Conservation (phyloP, 2,888 invertebrate genomes). For the Idaea dimidiata region DNA sequence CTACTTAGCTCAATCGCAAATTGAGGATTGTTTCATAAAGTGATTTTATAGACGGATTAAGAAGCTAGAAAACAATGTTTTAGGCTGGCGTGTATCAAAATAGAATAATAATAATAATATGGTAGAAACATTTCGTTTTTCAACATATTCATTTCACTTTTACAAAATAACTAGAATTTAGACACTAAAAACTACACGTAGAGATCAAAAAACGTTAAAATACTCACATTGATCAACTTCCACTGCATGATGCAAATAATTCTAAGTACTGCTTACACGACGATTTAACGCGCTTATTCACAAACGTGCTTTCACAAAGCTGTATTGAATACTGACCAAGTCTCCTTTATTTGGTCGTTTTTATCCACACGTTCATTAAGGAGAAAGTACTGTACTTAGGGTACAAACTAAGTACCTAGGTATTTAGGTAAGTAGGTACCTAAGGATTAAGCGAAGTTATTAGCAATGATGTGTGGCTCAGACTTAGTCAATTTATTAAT, state of each 20-base stretch:
- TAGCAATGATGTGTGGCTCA: too few relatives aligned
- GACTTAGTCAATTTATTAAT: too few relatives aligned
- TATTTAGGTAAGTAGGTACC: background rate
- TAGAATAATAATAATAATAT: too few relatives aligned
- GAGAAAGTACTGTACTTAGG: slow-evolving; percentile 11
- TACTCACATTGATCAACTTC: slow-evolving; percentile 29
- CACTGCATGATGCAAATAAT: slow-evolving; percentile 25
- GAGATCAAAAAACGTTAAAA: background rate
- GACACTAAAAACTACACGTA: background rate
- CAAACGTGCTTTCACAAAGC: slow-evolving; percentile 3
- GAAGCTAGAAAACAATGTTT: too few relatives aligned
- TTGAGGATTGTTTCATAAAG: too few relatives aligned
- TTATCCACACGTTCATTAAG: slow-evolving; percentile 12
- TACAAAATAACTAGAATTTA: too few relatives aligned
- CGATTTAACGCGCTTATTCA: background rate
- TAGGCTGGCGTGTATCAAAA: too few relatives aligned
- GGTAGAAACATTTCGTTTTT: too few relatives aligned
- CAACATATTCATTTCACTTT: too few relatives aligned
- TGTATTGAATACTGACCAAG: slow-evolving; percentile 9
- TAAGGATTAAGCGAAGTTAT: background rate
- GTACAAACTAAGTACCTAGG: background rate
- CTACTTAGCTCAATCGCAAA: too few relatives aligned
- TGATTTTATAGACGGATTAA: too few relatives aligned
- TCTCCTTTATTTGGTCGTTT: background rate
- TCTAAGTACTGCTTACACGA: background rate